A percentile compares a stretch with the other conserved stretches of the same genome.
Conservation (phyloP, 2,797 vertebrate species). For the Karalla daura region DNA sequence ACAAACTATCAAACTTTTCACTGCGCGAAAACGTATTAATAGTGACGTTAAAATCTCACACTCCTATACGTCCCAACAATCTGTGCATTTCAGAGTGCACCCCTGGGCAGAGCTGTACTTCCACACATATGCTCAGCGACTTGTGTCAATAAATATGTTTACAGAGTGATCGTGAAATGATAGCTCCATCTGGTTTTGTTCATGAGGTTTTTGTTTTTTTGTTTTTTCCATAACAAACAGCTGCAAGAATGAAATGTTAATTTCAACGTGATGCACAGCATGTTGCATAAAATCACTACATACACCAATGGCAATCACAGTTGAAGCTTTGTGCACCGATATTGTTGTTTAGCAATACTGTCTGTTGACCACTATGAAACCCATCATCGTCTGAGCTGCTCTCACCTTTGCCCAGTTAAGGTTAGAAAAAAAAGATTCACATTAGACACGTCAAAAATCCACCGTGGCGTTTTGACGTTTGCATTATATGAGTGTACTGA, state of each 20-base stretch:
- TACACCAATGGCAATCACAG: too few relatives aligned
- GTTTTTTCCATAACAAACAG: constrained; percentile 6
- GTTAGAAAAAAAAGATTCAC: too few relatives aligned
- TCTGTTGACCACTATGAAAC: too few relatives aligned
- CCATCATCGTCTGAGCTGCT: too few relatives aligned
- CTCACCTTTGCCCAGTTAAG: too few relatives aligned
- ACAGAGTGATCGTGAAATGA: constrained; percentile 19
- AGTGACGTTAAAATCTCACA: not conserved
- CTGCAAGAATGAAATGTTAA: constrained; percentile 1
- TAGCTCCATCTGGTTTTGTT: constrained; percentile 31
- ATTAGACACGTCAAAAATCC: too few relatives aligned
- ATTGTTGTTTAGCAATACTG: too few relatives aligned
- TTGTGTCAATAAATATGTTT: constrained; percentile 1
- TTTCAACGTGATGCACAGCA: not conserved
- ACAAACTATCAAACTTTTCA: too few relatives aligned
- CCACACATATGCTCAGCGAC: not conserved
- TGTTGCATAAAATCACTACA: not conserved
- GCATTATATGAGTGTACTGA: too few relatives aligned
- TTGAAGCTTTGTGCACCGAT: too few relatives aligned
- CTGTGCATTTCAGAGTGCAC: constrained; percentile 3
- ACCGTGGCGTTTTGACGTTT: too few relatives aligned
- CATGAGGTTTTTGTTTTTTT: constrained; percentile 4
- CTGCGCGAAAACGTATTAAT: not conserved
- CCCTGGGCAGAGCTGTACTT: constrained; percentile 8
- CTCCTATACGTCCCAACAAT: not conserved